These are phyloP conservation scores for Dreissena polymorpha DNA, from an alignment of 1,140 invertebrate species.

Conservation along the genomic window DNA sequence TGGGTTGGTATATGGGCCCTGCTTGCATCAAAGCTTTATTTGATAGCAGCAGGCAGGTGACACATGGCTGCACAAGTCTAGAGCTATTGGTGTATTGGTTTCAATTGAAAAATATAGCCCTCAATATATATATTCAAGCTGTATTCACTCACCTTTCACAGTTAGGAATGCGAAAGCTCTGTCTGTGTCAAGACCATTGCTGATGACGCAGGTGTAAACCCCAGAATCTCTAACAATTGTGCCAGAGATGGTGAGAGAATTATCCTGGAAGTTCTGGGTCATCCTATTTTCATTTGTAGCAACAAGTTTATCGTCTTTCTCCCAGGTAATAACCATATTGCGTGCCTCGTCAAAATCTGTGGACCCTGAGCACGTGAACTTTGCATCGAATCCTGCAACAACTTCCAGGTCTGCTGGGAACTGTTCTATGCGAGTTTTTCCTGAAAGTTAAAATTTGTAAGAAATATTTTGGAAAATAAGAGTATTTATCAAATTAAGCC, in stretches of 20 bases:
- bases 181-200: conserved; percentile 92
- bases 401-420: conserved; percentile 74
- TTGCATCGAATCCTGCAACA: conserved; percentile 69
- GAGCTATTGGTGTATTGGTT: no score
- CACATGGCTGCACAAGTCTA: no score
- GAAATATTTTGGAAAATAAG: not conserved
- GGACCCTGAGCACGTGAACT: conserved; percentile 75
- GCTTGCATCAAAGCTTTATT: no score
- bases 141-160: conserved; percentile 88
- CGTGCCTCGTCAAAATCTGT: conserved; percentile 72
- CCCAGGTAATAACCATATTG: conserved; percentile 71
- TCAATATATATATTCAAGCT: no score
- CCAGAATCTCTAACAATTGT: conserved; percentile 97
- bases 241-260: conserved; percentile 95
- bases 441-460: conserved; percentile 39
- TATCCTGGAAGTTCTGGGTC: conserved; percentile 84
- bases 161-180: conserved; percentile 92
- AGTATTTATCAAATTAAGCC: not conserved
- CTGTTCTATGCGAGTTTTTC: conserved; percentile 72
- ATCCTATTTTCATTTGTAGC: conserved; percentile 87
- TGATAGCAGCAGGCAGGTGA: no score
- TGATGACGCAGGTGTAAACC: conserved; percentile 96
- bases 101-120: no score
- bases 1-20: no score
- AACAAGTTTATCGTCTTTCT: conserved; percentile 82